Evolutionary conservation across 2,113 vertebrate genomes (phyloP).

Genomic region (Varanus salvator): DNA sequence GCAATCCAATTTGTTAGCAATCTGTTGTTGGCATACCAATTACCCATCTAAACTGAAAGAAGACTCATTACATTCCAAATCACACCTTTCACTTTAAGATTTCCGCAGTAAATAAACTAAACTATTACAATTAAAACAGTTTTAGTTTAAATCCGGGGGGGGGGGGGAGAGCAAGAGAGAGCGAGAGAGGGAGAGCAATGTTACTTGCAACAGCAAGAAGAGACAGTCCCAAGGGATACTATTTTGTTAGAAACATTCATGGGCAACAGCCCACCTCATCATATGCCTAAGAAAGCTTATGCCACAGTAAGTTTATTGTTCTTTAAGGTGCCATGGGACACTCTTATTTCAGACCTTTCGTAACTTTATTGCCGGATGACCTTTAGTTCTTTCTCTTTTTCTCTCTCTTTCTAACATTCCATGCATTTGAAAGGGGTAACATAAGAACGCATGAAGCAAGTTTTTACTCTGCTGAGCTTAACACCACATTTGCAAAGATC

Average conservation of each 20-base stretch:
- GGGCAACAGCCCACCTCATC: background rate
- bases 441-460: slow-evolving; percentile 58
- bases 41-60: background rate
- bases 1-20: background rate
- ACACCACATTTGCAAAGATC: slow-evolving; percentile 40
- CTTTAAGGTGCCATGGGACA: background rate
- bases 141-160: background rate
- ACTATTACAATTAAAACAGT: background rate
- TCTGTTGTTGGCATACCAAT: background rate
- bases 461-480: background rate
- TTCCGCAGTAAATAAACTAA: background rate
- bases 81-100: background rate
- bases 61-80: background rate
- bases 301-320: background rate
- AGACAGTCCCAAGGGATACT: background rate
- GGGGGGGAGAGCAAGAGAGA: background rate
- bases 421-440: background rate
- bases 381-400: background rate
- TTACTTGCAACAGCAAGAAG: background rate
- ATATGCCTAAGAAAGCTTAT: background rate
- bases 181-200: background rate
- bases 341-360: background rate
- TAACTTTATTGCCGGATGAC: background rate
- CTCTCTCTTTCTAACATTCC: background rate
- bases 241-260: background rate